Conservation (phyloP, 2,113 vertebrate genomes). For the Mionectes macconnelli region DNA sequence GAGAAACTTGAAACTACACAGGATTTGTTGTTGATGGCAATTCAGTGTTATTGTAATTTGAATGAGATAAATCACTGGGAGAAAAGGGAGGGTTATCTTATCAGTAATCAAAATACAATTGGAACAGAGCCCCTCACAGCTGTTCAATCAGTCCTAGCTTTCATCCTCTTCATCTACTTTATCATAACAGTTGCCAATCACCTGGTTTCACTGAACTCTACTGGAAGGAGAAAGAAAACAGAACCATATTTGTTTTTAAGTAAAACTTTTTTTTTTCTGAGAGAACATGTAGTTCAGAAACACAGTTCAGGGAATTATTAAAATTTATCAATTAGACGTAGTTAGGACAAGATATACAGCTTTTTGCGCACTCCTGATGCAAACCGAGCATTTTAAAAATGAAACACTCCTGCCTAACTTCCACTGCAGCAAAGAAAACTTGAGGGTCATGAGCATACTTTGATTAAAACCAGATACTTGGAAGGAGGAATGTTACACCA, state of each 20-base stretch:
- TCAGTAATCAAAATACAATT: constrained; percentile 63
- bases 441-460: background rate
- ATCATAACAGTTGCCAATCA: constrained; percentile 57
- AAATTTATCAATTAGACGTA: background rate
- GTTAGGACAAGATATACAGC: constrained; percentile 21
- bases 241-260: background rate
- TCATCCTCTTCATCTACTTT: constrained; percentile 40
- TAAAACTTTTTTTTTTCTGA: background rate
- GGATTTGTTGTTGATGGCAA: constrained; percentile 51
- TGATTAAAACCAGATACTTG: constrained; percentile 66
- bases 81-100: constrained; percentile 55
- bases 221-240: background rate
- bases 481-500: constrained; percentile 40
- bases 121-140: constrained; percentile 49
- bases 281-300: background rate
- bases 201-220: background rate
- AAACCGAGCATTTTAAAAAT: constrained; percentile 49
- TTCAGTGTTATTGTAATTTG: constrained; percentile 51
- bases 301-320: background rate
- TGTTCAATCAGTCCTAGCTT: constrained; percentile 58
- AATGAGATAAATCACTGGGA: constrained; percentile 42
- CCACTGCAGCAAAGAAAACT: constrained; percentile 26
- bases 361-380: background rate
- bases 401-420: constrained; percentile 52
- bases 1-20: constrained; percentile 41